Conservation (phyloP, 2,888 invertebrate genomes). For the Labia minor region DNA sequence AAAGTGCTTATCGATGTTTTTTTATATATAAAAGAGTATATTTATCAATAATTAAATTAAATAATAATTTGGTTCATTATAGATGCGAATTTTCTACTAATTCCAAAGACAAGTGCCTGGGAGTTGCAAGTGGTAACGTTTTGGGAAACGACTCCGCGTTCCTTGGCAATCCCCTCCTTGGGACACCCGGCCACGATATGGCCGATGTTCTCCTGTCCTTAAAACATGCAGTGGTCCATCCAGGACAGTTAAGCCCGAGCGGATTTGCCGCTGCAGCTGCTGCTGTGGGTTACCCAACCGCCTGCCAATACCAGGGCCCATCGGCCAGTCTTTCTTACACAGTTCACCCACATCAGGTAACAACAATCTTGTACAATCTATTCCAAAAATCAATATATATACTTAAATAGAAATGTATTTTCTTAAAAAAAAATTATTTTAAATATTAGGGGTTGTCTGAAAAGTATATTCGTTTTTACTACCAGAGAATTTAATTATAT, state of each 20-base stretch:
- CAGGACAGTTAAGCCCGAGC: conserved; percentile 44
- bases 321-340: conserved; percentile 43
- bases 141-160: neutral
- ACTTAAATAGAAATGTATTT: too few species aligned
- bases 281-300: conserved; percentile 28
- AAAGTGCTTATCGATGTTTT: too few species aligned
- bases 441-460: too few species aligned
- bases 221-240: conserved; percentile 79
- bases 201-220: conserved; percentile 80
- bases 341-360: conserved; percentile 39
- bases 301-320: conserved; percentile 32
- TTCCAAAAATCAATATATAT: too few species aligned
- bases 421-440: too few species aligned
- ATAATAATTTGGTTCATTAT: too few species aligned
- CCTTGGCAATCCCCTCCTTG: conserved; percentile 30
- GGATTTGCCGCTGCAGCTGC: conserved; percentile 35
- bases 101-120: neutral
- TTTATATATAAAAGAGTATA: too few species aligned
- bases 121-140: neutral
- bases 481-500: too few species aligned
- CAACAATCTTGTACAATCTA: neutral
- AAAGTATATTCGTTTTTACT: too few species aligned
- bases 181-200: conserved; percentile 57
- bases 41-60: too few species aligned
- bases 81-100: neutral